Conservation (phyloP, 2,797 vertebrate genomes). For the Ispidina lecontei region DNA sequence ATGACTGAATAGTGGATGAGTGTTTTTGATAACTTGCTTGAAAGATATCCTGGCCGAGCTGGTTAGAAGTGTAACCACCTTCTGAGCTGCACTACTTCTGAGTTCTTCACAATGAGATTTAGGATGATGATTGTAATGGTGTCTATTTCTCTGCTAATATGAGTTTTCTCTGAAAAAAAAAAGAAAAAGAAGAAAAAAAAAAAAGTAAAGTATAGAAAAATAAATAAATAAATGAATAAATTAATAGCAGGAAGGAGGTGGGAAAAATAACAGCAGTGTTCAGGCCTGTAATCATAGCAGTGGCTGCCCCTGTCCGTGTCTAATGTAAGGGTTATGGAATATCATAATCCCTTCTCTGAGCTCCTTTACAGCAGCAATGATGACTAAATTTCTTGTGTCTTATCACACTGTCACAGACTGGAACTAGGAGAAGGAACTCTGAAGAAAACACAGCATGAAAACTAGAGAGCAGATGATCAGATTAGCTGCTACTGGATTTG, state of each 20-base stretch:
- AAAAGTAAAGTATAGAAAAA: not conserved
- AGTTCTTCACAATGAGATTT: not conserved
- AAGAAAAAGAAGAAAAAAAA: not conserved
- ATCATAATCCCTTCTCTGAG: slow-evolving; percentile 95
- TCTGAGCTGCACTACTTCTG: not conserved
- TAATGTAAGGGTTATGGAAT: slow-evolving; percentile 96
- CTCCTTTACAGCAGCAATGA: slow-evolving; percentile 89
- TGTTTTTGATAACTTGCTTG: not conserved
- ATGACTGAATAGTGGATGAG: slow-evolving; percentile 3
- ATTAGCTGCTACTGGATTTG: slow-evolving; percentile 95
- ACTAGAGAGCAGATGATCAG: slow-evolving; percentile 93
- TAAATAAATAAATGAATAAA: slow-evolving; percentile 60
- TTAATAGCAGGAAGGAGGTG: slow-evolving; percentile 27
- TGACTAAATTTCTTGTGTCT: slow-evolving; percentile 99
- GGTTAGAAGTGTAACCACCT: not conserved
- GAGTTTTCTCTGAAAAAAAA: slow-evolving; percentile 83
- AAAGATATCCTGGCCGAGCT: not conserved
- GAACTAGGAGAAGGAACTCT: slow-evolving; percentile 92
- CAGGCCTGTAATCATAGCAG: slow-evolving; percentile 83
- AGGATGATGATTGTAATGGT: slow-evolving; percentile 74
- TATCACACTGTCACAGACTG: slow-evolving; percentile 98
- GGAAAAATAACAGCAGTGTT: slow-evolving; percentile 74
- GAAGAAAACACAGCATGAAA: slow-evolving; percentile 93
- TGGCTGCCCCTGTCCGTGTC: slow-evolving; percentile 88
- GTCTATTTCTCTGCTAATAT: slow-evolving; percentile 83